Base-by-base conservation (phyloP, 2,888 invertebrate species). In the Tineola bisselliella region DNA sequence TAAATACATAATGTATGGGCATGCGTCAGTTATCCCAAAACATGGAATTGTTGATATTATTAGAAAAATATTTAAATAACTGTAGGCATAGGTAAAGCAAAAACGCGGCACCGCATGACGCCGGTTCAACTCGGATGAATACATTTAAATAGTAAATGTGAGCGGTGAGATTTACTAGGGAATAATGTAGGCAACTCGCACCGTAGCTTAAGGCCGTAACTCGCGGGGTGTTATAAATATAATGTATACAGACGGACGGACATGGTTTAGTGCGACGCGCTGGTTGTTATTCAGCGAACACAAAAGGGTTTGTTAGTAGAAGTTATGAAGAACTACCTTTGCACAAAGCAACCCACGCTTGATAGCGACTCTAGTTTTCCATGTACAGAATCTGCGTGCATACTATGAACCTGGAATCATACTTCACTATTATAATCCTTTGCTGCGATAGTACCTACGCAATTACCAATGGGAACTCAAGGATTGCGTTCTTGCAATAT, bases 131-230 rank as follows among this genome's bases (percentile, higher is more conserved):
- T 80, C 72, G 77, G 81, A 86, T 84, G 86, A 87, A 84, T 86
- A 87, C 83, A 86, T 87, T 86, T 86, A 84, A 87, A 84, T 86
- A 87, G 84, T 81, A 81, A 87, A 82, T 74, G 81, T 77, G 81
- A 80, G 77, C 73, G 70, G 66, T 74, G 75, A 78, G 82, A 84
- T 87, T 84, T 87, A 86, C 73, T 77, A 74, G 71, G 72, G 77
- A 75, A 79, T 83, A 83, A 84, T 84, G 81, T 77, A 75, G 73
- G 73, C 67, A 72, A 67, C 43, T 43, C 58, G 62, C 33, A 19
- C 38, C 59, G 62, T 48, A 48, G 60, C 80, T 81, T 79, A 79
- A 71, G 79, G 74, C 68, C 71, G 80, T 83, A 84, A 83, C 79
- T 84, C 79, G 79, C 62, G 11, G 33, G 17, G 48, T 18, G 82